Conservation (phyloP, 53 echinoderm and acorn worm genomes). For the Astropecten irregularis region DNA sequence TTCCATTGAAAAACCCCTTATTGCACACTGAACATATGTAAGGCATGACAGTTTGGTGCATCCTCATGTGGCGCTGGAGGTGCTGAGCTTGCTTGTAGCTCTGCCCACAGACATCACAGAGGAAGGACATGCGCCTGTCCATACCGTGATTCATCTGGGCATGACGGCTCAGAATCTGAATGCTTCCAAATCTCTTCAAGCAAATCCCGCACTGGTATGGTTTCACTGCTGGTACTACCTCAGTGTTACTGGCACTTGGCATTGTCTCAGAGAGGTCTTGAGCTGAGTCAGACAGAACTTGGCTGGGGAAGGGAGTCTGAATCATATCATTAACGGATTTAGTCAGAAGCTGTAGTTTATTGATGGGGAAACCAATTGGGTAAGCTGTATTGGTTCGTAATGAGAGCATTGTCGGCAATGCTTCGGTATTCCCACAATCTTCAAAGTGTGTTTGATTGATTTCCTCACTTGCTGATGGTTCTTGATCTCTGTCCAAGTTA, state of each 20-base stretch:
- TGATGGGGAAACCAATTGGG: slow-evolving; percentile 4
- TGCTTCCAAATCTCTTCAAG: slow-evolving; percentile 46
- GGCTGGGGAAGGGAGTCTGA: neutral
- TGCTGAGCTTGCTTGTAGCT: slow-evolving; percentile 57
- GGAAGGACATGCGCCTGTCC: slow-evolving; percentile 41
- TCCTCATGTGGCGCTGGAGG: slow-evolving; percentile 50
- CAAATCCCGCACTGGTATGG: slow-evolving; percentile 61
- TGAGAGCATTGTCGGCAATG: neutral
- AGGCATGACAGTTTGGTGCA: slow-evolving; percentile 51
- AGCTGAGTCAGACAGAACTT: neutral
- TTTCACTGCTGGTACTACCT: slow-evolving; percentile 16
- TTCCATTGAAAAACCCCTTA: slow-evolving; percentile 41
- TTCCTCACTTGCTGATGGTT: neutral
- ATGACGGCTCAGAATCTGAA: slow-evolving; percentile 52
- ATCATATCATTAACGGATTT: neutral
- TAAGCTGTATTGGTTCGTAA: neutral
- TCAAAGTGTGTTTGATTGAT: no score
- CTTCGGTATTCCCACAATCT: neutral
- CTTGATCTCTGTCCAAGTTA: neutral
- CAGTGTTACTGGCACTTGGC: neutral
- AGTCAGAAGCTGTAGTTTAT: neutral
- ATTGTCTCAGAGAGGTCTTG: neutral
- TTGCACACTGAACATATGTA: slow-evolving; percentile 52
- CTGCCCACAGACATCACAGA: slow-evolving; percentile 57
- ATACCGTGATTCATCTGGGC: slow-evolving; percentile 48